phyloP scores from a whole-genome alignment of 2,113 vertebrate species.

The Cranoglanis bouderius region DNA sequence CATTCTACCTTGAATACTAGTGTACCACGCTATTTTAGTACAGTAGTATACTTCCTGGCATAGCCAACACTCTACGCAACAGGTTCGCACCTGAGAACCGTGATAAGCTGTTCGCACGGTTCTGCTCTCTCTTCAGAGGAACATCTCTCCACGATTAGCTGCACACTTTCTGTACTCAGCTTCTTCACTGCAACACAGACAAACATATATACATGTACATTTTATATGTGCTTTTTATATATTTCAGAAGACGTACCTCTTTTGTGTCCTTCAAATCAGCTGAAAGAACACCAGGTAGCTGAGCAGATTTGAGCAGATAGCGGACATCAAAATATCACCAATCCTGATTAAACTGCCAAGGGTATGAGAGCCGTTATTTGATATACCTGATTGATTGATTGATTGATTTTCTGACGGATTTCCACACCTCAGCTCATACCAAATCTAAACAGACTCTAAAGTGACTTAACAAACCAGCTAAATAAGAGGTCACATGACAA shows the following conservation, averaged over 20 bases:
- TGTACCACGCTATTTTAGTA: background rate
- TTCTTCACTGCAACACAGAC: conserved; percentile 80
- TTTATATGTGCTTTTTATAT: background rate
- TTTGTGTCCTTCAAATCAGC: background rate
- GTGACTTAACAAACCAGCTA: background rate
- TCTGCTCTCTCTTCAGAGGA: conserved; percentile 73
- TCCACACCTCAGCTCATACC: no score
- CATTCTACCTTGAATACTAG: background rate
- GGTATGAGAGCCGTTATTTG: no score
- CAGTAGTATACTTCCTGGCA: background rate
- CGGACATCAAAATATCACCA: no score
- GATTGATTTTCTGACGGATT: no score
- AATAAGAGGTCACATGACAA: background rate
- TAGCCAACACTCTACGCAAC: conserved; percentile 42
- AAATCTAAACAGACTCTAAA: no score
- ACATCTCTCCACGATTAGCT: conserved; percentile 85
- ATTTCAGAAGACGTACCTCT: background rate
- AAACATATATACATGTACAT: background rate
- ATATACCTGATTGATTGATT: no score
- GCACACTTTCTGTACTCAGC: conserved; percentile 83
- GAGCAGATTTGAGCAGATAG: no score
- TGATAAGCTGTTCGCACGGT: conserved; percentile 77
- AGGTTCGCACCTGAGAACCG: conserved; percentile 82
- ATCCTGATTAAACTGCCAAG: no score
- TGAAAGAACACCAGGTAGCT: no score